Evolutionary conservation across 2,888 invertebrate genomes (phyloP), one percentile per base, ranked within the genome.

Genomic region (Norana najaformis): DNA sequence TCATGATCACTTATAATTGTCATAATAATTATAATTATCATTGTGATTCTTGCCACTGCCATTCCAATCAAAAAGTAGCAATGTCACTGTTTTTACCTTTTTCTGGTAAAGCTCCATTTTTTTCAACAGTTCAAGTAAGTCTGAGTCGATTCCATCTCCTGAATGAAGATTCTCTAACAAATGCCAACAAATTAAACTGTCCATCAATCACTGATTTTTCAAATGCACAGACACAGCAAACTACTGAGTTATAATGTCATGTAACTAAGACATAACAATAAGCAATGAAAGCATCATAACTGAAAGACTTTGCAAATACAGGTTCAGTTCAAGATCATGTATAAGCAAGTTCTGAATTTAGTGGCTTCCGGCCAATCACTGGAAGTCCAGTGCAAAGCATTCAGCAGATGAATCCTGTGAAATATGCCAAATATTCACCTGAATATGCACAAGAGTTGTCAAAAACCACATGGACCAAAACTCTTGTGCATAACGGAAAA

Each of bases 71-170:
- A 69, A 47, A 8, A 69, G 30, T 1, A 69, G 20, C 47, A 69
- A 5, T 30, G 30, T 69, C 1, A n/a, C n/a, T 69, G 83, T 30
- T 39, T 8, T 88, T 91, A 94, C 94, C 93, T 93, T 92, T 91
- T 93, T 94, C 88, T 94, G 94, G 41, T 94, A 91, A 34, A 92
- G 92, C 90, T 94, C 94, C 94, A 94, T 94, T 90, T 94, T 94
- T 92, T 94, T 94, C 47, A 94, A 91, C 30, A 94, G 92, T 90
- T 93, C 92, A 92, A 94, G 93, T 34, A 94, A 94, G 90, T 93
- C 69, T 69, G 69, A 69, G 69, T 69, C 69, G 69, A 69, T 69
- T 69, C 69, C 69, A 69, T 69, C 69, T n/a, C 6, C 69, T n/a
- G n/a, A 69, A 69, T 13, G 69, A n/a, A 69, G 30, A 69, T n/a